These are phyloP conservation scores for Rhingia rostrata DNA, from an alignment of 2,888 invertebrate genomes.

Conservation along the genomic window DNA sequence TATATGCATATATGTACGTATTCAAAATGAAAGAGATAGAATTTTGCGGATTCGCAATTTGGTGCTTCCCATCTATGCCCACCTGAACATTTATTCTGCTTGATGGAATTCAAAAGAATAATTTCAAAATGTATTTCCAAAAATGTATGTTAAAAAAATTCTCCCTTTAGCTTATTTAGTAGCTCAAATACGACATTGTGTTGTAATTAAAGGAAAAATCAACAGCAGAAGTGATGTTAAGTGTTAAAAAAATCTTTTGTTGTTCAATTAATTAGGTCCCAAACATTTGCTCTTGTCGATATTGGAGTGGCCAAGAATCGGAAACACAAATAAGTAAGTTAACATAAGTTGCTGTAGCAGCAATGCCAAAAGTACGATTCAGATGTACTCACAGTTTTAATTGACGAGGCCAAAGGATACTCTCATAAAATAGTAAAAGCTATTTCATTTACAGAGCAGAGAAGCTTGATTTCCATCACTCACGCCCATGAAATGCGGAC, in stretches of 20 bases:
- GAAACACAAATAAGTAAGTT: constrained; percentile 45
- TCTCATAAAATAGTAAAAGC: constrained; percentile 44
- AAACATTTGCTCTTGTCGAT: constrained; percentile 40
- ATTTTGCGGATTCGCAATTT: constrained; percentile 10
- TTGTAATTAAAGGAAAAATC: constrained; percentile 27
- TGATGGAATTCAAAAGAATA: no score
- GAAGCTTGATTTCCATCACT: constrained; percentile 54
- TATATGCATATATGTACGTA: background rate
- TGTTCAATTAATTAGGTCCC: constrained; percentile 30
- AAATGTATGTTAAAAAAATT: no score
- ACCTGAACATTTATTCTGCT: no score
- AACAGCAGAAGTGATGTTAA: constrained; percentile 22
- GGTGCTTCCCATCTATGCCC: no score
- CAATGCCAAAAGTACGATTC: constrained; percentile 1
- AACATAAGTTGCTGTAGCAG: constrained; percentile 20
- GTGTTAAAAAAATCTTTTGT: constrained; percentile 29
- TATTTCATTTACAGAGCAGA: constrained; percentile 35
- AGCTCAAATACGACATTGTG: background rate
- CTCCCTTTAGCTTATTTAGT: no score
- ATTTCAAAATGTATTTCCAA: no score
- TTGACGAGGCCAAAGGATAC: constrained; percentile 38
- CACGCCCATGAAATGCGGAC: constrained; percentile 55
- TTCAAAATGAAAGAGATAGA: background rate
- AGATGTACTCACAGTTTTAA: constrained; percentile 35
- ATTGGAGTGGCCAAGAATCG: constrained; percentile 34